These are phyloP conservation scores for Glaucidium brasilianum DNA, from an alignment of 2,113 vertebrate genomes.

Conservation along the genomic window DNA sequence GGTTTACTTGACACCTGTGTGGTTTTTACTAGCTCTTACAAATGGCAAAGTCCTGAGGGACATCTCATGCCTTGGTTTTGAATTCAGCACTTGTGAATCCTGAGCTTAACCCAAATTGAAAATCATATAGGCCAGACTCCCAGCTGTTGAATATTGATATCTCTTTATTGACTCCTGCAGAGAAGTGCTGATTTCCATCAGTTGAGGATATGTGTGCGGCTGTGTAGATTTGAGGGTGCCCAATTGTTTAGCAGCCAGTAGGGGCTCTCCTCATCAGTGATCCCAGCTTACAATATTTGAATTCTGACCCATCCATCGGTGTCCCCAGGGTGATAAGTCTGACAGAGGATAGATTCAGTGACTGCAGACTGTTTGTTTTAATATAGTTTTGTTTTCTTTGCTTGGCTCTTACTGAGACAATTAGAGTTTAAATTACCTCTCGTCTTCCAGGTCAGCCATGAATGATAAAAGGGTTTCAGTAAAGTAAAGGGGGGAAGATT, in stretches of 20 bases:
- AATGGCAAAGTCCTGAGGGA: neutral
- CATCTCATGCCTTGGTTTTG: neutral
- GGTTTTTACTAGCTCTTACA: neutral
- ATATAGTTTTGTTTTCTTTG: conserved; percentile 52
- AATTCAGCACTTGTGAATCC: neutral
- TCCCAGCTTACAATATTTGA: neutral
- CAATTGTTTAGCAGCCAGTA: conserved; percentile 4
- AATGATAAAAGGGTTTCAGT: neutral
- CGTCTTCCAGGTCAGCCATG: conserved; percentile 5
- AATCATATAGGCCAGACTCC: neutral
- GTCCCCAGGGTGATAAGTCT: conserved; percentile 19
- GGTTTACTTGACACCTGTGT: neutral
- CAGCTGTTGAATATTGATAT: neutral
- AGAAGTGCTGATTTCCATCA: neutral
- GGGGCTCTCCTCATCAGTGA: neutral
- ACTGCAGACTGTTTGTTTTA: conserved; percentile 50
- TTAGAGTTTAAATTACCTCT: conserved; percentile 47
- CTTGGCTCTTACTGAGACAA: conserved; percentile 12
- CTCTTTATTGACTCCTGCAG: neutral
- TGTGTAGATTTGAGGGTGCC: neutral
- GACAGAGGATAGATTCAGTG: neutral
- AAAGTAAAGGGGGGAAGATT: neutral
- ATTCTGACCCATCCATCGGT: neutral
- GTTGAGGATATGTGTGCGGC: neutral
- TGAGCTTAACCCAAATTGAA: neutral